These are phyloP conservation scores for Rana temporaria DNA, from an alignment of 2,113 vertebrate species.

Conservation along the genomic window DNA sequence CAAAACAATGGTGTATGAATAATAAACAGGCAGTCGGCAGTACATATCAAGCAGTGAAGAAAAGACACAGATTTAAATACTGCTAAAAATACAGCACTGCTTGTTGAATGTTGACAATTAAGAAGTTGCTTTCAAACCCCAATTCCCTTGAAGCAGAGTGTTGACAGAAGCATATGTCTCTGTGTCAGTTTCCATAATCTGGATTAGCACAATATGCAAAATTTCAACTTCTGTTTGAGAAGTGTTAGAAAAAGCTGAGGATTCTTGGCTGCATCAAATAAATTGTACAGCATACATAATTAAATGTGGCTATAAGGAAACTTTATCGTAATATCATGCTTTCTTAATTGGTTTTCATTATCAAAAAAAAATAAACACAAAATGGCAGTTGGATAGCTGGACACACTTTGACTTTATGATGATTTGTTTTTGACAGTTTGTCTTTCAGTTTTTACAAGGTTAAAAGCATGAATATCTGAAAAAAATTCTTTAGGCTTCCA, in stretches of 20 bases:
- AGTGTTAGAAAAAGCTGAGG: slow-evolving; percentile 2
- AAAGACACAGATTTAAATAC: slow-evolving; percentile 18
- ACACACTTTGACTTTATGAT: no score
- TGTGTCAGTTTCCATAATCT: slow-evolving; percentile 21
- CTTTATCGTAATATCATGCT: no score
- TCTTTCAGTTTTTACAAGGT: no score
- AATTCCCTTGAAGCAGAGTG: slow-evolving; percentile 2
- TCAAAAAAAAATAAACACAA: no score
- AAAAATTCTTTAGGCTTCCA: no score
- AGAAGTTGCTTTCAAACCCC: slow-evolving; percentile 19
- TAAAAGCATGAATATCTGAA: no score
- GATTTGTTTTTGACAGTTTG: no score
- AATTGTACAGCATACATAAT: not conserved
- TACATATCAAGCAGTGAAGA: slow-evolving; percentile 2
- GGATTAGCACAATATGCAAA: slow-evolving; percentile 11
- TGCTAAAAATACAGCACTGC: slow-evolving; percentile 8
- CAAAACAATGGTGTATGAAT: slow-evolving; percentile 29
- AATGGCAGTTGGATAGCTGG: no score
- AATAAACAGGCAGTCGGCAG: slow-evolving; percentile 14
- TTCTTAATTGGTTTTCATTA: no score
- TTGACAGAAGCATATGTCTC: slow-evolving; percentile 26
- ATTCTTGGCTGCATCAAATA: not conserved
- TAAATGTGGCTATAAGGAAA: not conserved
- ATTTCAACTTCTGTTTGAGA: not conserved
- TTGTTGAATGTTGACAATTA: slow-evolving; percentile 23